Evolutionary conservation across 2,113 vertebrate genomes (phyloP).

Genomic region (Gavialis gangeticus): DNA sequence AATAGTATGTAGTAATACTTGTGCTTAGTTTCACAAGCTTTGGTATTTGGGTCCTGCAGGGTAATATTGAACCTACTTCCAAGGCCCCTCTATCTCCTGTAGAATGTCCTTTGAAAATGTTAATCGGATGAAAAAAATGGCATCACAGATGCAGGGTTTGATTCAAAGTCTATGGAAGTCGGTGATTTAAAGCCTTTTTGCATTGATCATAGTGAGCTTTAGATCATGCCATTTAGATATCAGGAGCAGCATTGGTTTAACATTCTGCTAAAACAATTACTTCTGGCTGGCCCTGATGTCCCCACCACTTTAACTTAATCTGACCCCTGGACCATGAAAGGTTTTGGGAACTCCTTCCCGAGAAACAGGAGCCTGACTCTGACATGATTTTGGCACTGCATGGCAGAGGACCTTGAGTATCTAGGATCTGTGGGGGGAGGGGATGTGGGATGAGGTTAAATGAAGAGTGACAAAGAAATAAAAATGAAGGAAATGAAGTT

Average conservation of each 20-base stretch:
- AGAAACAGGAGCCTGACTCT: conserved; percentile 25
- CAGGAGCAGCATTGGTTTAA: accelerated
- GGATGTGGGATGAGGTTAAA: neutral
- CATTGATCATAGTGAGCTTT: neutral
- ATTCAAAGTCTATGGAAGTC: neutral
- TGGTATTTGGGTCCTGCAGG: neutral
- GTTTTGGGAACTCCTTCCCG: neutral
- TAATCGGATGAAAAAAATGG: accelerated
- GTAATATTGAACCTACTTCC: neutral
- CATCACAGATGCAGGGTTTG: neutral
- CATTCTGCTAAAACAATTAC: neutral
- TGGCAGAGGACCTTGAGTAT: neutral
- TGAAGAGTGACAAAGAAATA: neutral
- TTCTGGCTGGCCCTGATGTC: neutral
- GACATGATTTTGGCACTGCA: neutral
- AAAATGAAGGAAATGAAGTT: neutral
- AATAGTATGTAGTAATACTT: neutral
- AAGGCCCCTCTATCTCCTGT: neutral
- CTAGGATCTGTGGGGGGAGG: neutral
- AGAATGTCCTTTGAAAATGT: neutral
- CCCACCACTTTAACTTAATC: neutral
- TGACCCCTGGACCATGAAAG: neutral
- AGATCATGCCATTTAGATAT: neutral
- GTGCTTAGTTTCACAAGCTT: neutral
- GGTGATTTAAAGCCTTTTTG: neutral